Evolutionary conservation across 2,888 invertebrate species (phyloP).

Genomic region (Candidula unifasciata): DNA sequence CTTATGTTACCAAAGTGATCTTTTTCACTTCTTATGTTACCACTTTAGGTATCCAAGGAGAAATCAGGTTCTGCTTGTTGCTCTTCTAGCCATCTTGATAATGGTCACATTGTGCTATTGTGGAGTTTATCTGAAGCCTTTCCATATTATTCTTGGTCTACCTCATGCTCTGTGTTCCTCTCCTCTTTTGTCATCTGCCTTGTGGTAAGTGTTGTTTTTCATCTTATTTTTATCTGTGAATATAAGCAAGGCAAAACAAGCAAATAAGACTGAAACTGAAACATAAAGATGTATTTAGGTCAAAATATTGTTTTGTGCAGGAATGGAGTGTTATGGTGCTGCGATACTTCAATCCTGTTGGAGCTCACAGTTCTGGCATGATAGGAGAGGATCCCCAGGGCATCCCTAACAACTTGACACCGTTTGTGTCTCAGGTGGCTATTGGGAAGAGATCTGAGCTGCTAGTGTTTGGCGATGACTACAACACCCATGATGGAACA

Average conservation of each 20-base stretch:
- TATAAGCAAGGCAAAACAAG: not conserved
- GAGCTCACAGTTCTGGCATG: slow-evolving; percentile 92
- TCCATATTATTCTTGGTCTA: too few species aligned
- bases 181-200: too few species aligned
- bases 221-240: too few species aligned
- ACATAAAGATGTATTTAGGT: not conserved
- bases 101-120: too few species aligned
- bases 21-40: too few species aligned
- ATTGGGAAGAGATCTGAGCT: slow-evolving; percentile 90
- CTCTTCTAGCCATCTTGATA: too few species aligned
- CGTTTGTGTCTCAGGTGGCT: slow-evolving; percentile 94
- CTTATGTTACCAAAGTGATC: too few species aligned
- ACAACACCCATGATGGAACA: slow-evolving; percentile 93
- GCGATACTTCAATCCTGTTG: slow-evolving; percentile 97
- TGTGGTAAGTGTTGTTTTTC: too few species aligned
- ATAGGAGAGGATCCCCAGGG: slow-evolving; percentile 98
- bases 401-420: slow-evolving; percentile 96
- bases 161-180: too few species aligned
- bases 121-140: too few species aligned
- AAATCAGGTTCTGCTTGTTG: too few species aligned
- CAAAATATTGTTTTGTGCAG: slow-evolving; percentile 78
- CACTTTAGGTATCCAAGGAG: too few species aligned
- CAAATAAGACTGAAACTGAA: not conserved
- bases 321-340: slow-evolving; percentile 94
- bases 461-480: slow-evolving; percentile 93